phyloP scores from a whole-genome alignment of 1,140 invertebrate species.

The Varroa destructor region DNA sequence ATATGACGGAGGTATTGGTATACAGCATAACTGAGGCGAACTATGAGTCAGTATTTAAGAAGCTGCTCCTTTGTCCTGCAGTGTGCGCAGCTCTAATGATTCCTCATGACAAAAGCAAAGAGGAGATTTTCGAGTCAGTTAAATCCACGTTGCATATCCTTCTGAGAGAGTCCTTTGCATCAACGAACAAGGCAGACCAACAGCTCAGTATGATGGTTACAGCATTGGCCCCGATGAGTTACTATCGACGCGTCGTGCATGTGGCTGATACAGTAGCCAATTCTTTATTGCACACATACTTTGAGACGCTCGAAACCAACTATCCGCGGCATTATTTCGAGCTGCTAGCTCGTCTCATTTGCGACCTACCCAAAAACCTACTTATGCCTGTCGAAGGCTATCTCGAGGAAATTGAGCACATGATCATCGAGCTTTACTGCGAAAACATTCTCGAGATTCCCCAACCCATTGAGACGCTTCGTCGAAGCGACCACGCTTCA shows the following conservation, averaged over 20 bases:
- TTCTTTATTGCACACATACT: slow-evolving; percentile 14
- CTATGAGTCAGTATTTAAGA: slow-evolving; percentile 7
- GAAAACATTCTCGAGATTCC: slow-evolving; percentile 1
- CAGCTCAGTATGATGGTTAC: slow-evolving; percentile 3
- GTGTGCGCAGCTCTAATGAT: background rate
- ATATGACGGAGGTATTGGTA: slow-evolving; percentile 9
- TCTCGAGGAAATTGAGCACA: slow-evolving; percentile 19
- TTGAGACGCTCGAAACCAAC: slow-evolving; percentile 17
- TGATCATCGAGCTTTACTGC: slow-evolving; percentile 9
- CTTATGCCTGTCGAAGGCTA: slow-evolving; percentile 16
- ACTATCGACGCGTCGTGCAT: slow-evolving; percentile 1
- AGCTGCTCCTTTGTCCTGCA: slow-evolving; percentile 12
- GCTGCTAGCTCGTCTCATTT: background rate
- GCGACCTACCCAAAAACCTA: slow-evolving; percentile 1
- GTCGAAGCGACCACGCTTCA: slow-evolving; percentile 18
- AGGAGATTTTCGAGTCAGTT: slow-evolving; percentile 6
- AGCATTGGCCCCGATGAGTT: background rate
- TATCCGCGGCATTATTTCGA: slow-evolving; percentile 16
- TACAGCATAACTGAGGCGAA: slow-evolving; percentile 18
- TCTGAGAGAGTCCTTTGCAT: slow-evolving; percentile 3
- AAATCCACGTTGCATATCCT: background rate
- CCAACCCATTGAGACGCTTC: background rate
- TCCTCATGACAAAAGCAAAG: slow-evolving; percentile 13
- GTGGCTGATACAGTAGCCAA: slow-evolving; percentile 3
- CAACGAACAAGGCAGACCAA: background rate